Evolutionary conservation across 2,797 vertebrate species (phyloP).

Genomic region (Gymnocypris eckloni): DNA sequence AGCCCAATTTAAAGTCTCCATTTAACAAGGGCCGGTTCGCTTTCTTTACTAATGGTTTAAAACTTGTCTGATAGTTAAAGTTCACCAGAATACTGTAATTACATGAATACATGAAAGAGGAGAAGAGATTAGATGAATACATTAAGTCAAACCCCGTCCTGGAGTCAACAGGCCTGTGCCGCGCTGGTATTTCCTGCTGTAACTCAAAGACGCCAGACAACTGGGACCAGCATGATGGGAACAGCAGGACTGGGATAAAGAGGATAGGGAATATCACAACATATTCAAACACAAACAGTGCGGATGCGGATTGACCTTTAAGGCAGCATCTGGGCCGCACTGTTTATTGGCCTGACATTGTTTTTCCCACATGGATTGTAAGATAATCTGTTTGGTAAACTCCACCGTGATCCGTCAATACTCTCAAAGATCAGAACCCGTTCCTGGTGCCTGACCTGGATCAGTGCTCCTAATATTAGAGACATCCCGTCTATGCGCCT

Average conservation of each 20-base stretch:
- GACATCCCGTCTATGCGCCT: not conserved
- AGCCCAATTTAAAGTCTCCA: not conserved
- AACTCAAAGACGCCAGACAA: conserved; percentile 45
- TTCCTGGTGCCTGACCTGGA: conserved; percentile 34
- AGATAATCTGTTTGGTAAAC: conserved; percentile 53
- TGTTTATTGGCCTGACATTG: conserved; percentile 52
- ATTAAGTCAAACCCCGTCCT: conserved; percentile 36
- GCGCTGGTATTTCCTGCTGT: conserved; percentile 55
- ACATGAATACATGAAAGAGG: not conserved
- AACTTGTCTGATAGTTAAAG: not conserved
- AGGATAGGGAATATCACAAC: conserved; percentile 61
- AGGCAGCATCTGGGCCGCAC: conserved; percentile 47
- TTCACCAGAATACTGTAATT: not conserved
- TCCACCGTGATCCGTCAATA: conserved; percentile 38
- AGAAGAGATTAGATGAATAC: conserved; percentile 38
- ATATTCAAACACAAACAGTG: conserved; percentile 38
- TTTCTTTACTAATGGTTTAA: not conserved
- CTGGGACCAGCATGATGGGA: conserved; percentile 44
- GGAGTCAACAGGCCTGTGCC: conserved; percentile 36
- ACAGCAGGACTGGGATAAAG: conserved; percentile 47
- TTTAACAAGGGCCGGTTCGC: not conserved
- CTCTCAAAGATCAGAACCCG: conserved; percentile 47
- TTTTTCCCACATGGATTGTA: conserved; percentile 50
- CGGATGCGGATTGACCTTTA: conserved; percentile 56
- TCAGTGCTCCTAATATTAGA: conserved; percentile 34